Evolutionary conservation across 1,140 invertebrate species (phyloP), one percentile per base, ranked within the genome.

Genomic region (Cotesia vestalis): DNA sequence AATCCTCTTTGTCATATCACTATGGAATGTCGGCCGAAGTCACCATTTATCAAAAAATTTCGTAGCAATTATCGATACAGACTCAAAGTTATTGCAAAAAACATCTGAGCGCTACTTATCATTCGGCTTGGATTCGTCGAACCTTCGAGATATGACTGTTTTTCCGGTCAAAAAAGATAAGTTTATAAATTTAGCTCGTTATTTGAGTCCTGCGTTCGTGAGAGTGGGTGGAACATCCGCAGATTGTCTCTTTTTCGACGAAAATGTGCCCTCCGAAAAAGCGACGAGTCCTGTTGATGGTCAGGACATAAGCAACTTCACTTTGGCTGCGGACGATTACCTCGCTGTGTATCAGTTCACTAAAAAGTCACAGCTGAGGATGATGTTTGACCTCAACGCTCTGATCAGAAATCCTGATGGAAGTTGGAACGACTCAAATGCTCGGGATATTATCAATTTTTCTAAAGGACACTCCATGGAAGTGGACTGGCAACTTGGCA

Each of bases 401-500:
- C 83, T 94, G 35, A 79, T 90, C 3, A 88, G 92, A 74, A 87
- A 89, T 78, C 68, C 81, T n/a, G 83, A 90, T 79, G 85, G 83
- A 38, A 71, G 84, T 12, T 94, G 93, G 93, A 85, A 92, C 83
- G 83, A 86, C 36, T 80, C 81, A 8, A 94, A 94, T 88, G 91
- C 91, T 11, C 81, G 83, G 70, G 79, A 90, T 73, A 84, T 94
- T 14, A 84, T 94, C 62, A 73, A 87, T 66, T 93, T 91, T 81
- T 90, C 90, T 11, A 87, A 85, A 72, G 77, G 84, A 20, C 85
- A 90, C 59, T 83, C 76, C 34, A 85, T 88, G 78, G 77, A 88
- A 66, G 75, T 92, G 2, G 89, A 91, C 75, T 93, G 91, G 91
- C 91, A 94, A 81, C 84, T 94, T 51, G 93, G 93, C 75, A 94